These are phyloP conservation scores for Notiomystis cincta DNA, from an alignment of 2,113 vertebrate genomes.

Conservation along the genomic window DNA sequence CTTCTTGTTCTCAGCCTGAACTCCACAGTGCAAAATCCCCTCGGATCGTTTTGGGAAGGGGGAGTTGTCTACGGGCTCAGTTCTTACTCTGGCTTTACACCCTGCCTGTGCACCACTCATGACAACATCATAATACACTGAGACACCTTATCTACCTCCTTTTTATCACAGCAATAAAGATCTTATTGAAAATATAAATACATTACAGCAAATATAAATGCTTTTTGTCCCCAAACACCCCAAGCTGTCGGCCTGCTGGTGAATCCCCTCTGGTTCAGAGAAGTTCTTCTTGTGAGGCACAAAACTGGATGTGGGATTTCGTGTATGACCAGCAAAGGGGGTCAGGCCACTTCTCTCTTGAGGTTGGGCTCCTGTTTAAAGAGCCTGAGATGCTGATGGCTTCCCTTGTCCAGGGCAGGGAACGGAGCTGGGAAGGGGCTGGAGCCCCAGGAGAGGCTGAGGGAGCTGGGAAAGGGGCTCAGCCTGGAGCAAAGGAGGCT, in stretches of 20 bases:
- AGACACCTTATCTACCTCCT: neutral
- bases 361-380: neutral
- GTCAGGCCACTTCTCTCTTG: neutral
- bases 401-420: neutral
- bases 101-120: accelerated
- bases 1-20: constrained; percentile 26
- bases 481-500: neutral
- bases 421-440: neutral
- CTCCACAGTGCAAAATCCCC: neutral
- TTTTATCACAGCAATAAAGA: neutral
- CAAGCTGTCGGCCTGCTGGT: accelerated
- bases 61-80: neutral
- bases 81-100: neutral
- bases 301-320: neutral
- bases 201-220: neutral
- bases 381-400: neutral
- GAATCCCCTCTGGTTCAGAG: neutral
- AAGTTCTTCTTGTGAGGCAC: neutral
- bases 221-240: neutral
- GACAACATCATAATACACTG: neutral
- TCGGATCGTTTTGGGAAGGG: neutral
- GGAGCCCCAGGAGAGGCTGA: accelerated
- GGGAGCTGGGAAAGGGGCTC: neutral
- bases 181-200: neutral
- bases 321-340: neutral